These are phyloP conservation scores for Mizuhopecten yessoensis DNA, from an alignment of 1,140 invertebrate genomes.

Conservation along the genomic window DNA sequence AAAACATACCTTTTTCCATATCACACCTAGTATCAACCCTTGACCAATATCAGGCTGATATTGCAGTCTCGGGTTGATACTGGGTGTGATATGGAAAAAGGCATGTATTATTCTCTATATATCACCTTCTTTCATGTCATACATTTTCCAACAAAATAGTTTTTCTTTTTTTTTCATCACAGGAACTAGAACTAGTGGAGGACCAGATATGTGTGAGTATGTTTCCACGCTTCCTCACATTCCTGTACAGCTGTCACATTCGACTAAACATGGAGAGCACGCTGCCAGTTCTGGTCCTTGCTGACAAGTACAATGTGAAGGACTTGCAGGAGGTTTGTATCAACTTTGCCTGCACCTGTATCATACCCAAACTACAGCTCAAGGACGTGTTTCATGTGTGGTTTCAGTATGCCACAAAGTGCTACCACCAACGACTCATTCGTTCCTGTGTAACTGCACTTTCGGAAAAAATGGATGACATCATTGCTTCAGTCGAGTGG, in stretches of 20 bases:
- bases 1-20: too few relatives aligned
- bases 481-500: slow-evolving; percentile 83
- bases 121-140: too few relatives aligned
- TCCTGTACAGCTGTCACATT: slow-evolving; percentile 83
- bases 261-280: slow-evolving; percentile 82
- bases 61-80: too few relatives aligned
- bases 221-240: slow-evolving; percentile 83
- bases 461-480: slow-evolving; percentile 82
- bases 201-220: slow-evolving; percentile 81
- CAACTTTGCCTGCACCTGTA: slow-evolving; percentile 82
- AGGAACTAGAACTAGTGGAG: slow-evolving; percentile 83
- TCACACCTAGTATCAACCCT: too few relatives aligned
- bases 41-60: too few relatives aligned
- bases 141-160: too few relatives aligned
- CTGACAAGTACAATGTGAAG: slow-evolving; percentile 84
- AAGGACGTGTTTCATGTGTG: slow-evolving; percentile 84
- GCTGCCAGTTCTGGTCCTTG: slow-evolving; percentile 82
- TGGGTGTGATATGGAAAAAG: too few relatives aligned
- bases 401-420: slow-evolving; percentile 84
- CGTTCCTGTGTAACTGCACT: slow-evolving; percentile 81
- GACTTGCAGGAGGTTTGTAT: slow-evolving; percentile 83
- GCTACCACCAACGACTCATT: slow-evolving; percentile 80
- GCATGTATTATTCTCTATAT: too few relatives aligned
- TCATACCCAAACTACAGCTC: slow-evolving; percentile 82
- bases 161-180: slow-evolving; percentile 46